phyloP scores from a whole-genome alignment of 23 tunicate genomes.

The Corella eumyota region DNA sequence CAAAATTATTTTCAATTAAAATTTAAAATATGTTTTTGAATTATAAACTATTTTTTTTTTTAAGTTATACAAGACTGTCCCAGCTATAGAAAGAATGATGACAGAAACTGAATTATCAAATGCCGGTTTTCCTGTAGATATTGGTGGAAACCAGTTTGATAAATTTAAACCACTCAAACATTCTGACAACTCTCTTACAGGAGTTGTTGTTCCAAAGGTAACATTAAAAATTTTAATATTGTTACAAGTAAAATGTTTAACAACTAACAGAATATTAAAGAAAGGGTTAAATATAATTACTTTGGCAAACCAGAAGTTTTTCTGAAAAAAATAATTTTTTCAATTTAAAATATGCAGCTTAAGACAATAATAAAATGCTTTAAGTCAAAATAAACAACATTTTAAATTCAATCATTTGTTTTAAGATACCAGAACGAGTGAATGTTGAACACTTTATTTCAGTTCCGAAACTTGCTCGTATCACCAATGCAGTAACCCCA shows the following conservation, averaged over 20 bases:
- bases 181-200: conserved; percentile 56
- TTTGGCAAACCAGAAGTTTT: not conserved
- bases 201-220: conserved; percentile 50
- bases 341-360: not conserved
- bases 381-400: not conserved
- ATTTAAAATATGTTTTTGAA: not conserved
- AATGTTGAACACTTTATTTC: conserved; percentile 65
- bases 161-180: conserved; percentile 60
- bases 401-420: no score
- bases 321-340: not conserved
- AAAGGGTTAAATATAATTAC: no score
- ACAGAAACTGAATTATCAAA: conserved; percentile 37
- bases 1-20: not conserved
- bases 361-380: not conserved
- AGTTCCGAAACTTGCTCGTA: conserved; percentile 52
- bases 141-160: conserved; percentile 90
- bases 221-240: not conserved
- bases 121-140: conserved; percentile 88
- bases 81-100: conserved; percentile 46
- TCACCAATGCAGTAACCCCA: conserved; percentile 85
- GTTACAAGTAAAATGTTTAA: not conserved
- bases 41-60: not conserved
- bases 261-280: no score
- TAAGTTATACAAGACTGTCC: conserved; percentile 65
- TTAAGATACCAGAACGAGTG: no score